Base-by-base conservation (phyloP, 2,113 vertebrate genomes). In the Elephantulus edwardii region DNA sequence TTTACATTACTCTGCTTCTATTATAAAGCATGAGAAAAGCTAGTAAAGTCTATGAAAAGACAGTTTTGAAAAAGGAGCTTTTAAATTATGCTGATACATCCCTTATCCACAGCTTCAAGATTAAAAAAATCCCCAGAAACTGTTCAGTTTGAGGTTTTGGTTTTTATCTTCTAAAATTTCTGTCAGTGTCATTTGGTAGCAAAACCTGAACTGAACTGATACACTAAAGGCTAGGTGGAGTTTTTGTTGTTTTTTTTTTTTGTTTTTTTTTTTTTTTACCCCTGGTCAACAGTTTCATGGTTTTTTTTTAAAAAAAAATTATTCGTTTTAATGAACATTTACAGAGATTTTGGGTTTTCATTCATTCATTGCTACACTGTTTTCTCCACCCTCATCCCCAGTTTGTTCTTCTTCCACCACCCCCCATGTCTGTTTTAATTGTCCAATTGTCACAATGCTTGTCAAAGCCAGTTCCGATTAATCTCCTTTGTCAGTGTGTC, bases 11-110 rank as follows among this genome's bases (percentile, higher is more conserved):
- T 76, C 8, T 52, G 87, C 58, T 88, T 70, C 62, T 84, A 28
- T 74, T 86, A 79, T 8, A 76, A 81, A 13, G 19, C 50, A 42
- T 20, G 77, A 56, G 74, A 79, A 86, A 90, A 91, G 68, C 56
- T 8, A 26, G 42, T 26, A 20, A 66, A 71, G 38, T 52, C 50
- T 66, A 4, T 44, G 33, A 46, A 44, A 68, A 83, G 16, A 7
- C 26, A 46, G 12, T 22, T 77, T 46, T 82, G 52, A 60, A 2
- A 38, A 79, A 70, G 92, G 12, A 26, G 38, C 44, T 30, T 72
- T 86, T 88, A 86, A 86, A 58, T 68, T 28, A 52, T 24, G 13
- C 30, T 64, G 12, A 35, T 79, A 19, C 16, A 26, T 60, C 26
- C 71, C 12, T 79, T 38, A 30, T 72, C 46, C 12, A 64, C 11